A percentile compares a stretch with the other conserved stretches of the same genome.
Evolutionary conservation across 2,113 vertebrate genomes (phyloP).

Genomic region (Colaptes auratus): DNA sequence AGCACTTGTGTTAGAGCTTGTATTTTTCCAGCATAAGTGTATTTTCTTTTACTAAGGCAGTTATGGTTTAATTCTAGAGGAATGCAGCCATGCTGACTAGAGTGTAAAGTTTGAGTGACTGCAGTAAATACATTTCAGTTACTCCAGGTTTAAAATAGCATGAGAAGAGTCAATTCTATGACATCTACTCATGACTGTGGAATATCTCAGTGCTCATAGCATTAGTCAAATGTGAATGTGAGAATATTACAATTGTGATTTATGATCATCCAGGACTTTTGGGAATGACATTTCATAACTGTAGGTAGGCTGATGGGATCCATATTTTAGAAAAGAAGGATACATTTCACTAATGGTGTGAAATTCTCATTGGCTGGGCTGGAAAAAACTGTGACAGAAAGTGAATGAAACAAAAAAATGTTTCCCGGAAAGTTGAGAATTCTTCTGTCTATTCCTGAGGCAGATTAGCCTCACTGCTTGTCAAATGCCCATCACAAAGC

Average conservation of each 20-base stretch:
- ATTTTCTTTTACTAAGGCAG: background rate
- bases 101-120: background rate
- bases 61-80: background rate
- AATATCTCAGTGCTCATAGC: background rate
- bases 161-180: background rate
- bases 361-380: background rate
- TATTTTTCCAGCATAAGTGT: background rate
- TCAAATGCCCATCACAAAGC: accelerated
- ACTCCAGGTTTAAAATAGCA: background rate
- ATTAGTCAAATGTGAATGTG: background rate
- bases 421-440: background rate
- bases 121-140: background rate
- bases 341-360: background rate
- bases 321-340: background rate
- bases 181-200: background rate
- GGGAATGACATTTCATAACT: background rate
- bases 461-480: background rate
- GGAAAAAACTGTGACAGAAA: background rate
- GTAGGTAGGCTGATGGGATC: background rate
- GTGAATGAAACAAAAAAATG: background rate
- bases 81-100: background rate
- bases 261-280: background rate
- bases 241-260: background rate
- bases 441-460: background rate
- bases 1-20: background rate